Conservation (phyloP, 1,140 invertebrate species). For the Mamestra configurata region DNA sequence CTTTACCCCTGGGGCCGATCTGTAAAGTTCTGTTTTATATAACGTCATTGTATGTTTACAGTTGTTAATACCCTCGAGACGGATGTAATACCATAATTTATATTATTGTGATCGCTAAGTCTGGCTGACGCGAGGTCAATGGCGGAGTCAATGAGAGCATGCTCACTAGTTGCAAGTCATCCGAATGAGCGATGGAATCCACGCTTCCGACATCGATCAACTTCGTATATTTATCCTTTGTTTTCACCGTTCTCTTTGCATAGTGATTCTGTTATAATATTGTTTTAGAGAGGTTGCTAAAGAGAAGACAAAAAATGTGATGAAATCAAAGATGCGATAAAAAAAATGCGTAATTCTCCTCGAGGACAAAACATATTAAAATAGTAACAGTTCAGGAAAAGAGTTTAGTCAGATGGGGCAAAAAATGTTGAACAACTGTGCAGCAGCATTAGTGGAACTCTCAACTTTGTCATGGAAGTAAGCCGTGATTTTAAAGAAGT, state of each 20-base stretch:
- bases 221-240: conserved; percentile 61
- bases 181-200: conserved; percentile 77
- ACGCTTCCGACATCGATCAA: conserved; percentile 81
- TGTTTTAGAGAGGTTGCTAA: neutral
- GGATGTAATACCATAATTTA: conserved; percentile 80
- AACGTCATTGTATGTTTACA: conserved; percentile 62
- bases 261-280: neutral
- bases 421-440: too few species aligned
- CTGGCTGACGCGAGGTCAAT: conserved; percentile 78
- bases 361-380: neutral
- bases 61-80: conserved; percentile 73
- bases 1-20: conserved; percentile 70
- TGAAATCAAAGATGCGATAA: neutral
- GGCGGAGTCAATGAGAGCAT: conserved; percentile 85
- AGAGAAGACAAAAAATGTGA: neutral
- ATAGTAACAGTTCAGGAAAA: neutral
- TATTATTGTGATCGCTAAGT: conserved; percentile 76
- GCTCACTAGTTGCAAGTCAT: conserved; percentile 84
- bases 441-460: too few species aligned
- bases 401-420: too few species aligned
- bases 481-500: neutral
- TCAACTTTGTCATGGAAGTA: too few species aligned
- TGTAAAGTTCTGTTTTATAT: conserved; percentile 68
- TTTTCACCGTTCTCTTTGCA: conserved; percentile 56
- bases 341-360: too few species aligned